phyloP scores from a whole-genome alignment of 2,113 vertebrate species.

The Myotis lucifugus region DNA sequence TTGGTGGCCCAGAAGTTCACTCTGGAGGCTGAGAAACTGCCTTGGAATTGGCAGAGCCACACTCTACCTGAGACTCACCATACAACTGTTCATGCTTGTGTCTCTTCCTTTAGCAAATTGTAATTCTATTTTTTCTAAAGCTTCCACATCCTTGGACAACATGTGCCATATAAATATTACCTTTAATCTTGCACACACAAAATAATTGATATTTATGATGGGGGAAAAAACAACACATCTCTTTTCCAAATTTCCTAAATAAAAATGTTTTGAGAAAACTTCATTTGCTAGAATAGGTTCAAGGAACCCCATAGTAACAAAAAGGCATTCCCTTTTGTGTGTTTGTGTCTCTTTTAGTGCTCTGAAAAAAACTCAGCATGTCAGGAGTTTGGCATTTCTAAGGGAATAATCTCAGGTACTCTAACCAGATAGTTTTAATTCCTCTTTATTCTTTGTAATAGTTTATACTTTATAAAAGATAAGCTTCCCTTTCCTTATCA shows the following conservation, averaged over 20 bases:
- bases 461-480: constrained; percentile 72
- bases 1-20: neutral
- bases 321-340: constrained; percentile 17
- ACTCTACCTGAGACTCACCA: neutral
- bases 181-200: neutral
- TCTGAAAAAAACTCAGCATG: constrained; percentile 24
- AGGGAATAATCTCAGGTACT: constrained; percentile 49
- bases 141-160: neutral
- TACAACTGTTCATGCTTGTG: neutral
- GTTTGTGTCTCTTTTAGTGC: neutral
- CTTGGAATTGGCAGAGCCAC: neutral
- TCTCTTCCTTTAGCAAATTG: neutral
- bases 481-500: constrained; percentile 60
- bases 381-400: constrained; percentile 42
- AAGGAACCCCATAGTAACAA: neutral
- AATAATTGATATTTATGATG: neutral
- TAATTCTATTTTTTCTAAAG: constrained; percentile 31
- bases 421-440: constrained; percentile 55
- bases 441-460: constrained; percentile 67
- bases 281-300: neutral
- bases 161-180: neutral
- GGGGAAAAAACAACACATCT: neutral
- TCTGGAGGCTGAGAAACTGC: neutral
- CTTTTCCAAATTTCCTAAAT: constrained; percentile 27
- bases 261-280: constrained; percentile 41